phyloP scores from a whole-genome alignment of 1,140 invertebrate species.

The Halyomorpha halys region DNA sequence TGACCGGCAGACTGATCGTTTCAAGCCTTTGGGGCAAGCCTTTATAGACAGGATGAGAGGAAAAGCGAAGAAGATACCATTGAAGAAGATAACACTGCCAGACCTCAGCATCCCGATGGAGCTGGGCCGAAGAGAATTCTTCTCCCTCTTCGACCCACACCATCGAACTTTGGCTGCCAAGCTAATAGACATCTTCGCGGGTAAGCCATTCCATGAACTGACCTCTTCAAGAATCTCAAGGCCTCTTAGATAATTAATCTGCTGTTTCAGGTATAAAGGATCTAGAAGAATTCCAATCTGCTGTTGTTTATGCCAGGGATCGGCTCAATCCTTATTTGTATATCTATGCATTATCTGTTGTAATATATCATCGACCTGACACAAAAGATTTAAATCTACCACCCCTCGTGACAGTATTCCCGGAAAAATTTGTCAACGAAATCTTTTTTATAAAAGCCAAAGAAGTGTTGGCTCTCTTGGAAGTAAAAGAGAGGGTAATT shows the following conservation, averaged over 20 bases:
- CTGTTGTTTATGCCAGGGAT: slow-evolving; percentile 35
- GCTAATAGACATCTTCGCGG: slow-evolving; percentile 61
- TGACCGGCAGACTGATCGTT: too few relatives aligned
- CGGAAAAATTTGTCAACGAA: slow-evolving; percentile 28
- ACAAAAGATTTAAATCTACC: slow-evolving; percentile 32
- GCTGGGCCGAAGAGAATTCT: slow-evolving; percentile 53
- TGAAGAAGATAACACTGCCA: slow-evolving; percentile 44
- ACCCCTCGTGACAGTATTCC: slow-evolving; percentile 34
- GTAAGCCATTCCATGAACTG: slow-evolving; percentile 39
- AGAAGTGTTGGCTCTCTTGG: slow-evolving; percentile 34
- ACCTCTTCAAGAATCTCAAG: too few relatives aligned
- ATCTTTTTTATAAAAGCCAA: slow-evolving; percentile 21
- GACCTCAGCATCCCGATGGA: slow-evolving; percentile 53
- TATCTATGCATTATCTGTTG: slow-evolving; percentile 37
- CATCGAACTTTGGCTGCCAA: slow-evolving; percentile 55
- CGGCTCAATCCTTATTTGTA: slow-evolving; percentile 37
- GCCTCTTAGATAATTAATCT: not conserved
- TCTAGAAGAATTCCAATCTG: slow-evolving; percentile 33
- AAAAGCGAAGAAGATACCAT: not conserved
- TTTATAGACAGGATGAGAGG: not conserved
- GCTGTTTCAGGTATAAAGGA: slow-evolving; percentile 20
- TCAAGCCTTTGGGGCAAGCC: too few relatives aligned
- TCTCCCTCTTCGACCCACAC: slow-evolving; percentile 62
- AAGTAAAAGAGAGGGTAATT: not conserved
- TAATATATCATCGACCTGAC: slow-evolving; percentile 35